Conservation (phyloP, 2,113 vertebrate species). For the Oreochromis tanganicae region DNA sequence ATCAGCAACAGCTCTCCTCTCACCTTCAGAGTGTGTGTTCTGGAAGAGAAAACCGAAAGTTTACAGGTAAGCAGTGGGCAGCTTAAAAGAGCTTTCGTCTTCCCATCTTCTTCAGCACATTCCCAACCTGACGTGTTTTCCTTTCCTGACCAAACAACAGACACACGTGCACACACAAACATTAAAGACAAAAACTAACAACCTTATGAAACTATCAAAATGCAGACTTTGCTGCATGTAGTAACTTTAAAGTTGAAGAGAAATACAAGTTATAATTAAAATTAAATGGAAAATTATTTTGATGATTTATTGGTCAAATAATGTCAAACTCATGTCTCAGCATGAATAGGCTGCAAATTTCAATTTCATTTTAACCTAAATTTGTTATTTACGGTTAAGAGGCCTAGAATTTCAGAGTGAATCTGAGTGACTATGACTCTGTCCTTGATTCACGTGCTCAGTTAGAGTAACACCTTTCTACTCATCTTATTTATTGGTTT, state of each 20-base stretch:
- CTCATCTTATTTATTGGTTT: no score
- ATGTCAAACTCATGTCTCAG: neutral
- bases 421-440: neutral
- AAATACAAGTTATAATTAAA: neutral
- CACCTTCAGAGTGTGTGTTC: neutral
- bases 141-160: neutral
- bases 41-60: neutral
- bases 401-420: no score
- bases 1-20: neutral
- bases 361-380: neutral
- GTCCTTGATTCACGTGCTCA: no score
- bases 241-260: neutral
- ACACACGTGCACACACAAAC: neutral
- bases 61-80: constrained; percentile 19
- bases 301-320: neutral
- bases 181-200: neutral
- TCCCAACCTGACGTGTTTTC: constrained; percentile 31
- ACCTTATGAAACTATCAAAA: neutral
- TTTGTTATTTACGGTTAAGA: neutral
- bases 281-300: neutral
- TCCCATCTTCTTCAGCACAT: constrained; percentile 11
- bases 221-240: neutral
- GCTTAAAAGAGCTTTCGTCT: neutral
- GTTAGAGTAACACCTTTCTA: no score
- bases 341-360: neutral